A percentile compares a stretch with the other conserved stretches of the same genome.
phyloP scores from a whole-genome alignment of 2,113 vertebrate species.

The Pygoscelis adeliae region DNA sequence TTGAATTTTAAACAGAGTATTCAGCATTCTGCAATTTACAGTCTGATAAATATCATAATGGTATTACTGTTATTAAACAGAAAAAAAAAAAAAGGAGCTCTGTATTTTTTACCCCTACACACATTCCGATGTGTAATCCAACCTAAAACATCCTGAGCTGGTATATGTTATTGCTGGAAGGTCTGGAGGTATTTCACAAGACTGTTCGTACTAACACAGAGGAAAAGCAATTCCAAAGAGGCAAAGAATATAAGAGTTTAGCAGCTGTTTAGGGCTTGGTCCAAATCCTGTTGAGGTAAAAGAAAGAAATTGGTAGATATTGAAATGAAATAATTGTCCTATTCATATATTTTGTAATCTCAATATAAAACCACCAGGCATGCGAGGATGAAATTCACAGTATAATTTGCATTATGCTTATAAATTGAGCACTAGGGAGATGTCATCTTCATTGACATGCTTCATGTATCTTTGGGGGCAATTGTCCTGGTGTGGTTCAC shows the following conservation, averaged over 20 bases:
- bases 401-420: neutral
- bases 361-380: neutral
- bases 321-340: neutral
- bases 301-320: neutral
- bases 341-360: neutral
- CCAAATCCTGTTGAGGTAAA: neutral
- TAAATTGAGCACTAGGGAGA: neutral
- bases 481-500: neutral
- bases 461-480: neutral
- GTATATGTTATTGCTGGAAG: neutral
- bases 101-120: neutral
- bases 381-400: neutral
- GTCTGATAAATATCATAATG: neutral
- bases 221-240: neutral
- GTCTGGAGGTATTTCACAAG: neutral
- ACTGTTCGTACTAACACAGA: neutral
- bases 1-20: neutral
- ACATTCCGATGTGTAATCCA: neutral
- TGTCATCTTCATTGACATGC: neutral
- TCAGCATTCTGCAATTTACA: neutral
- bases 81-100: neutral
- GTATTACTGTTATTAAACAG: neutral
- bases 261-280: neutral
- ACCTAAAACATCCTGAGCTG: neutral
- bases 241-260: neutral